Base-by-base conservation (phyloP, 2,113 vertebrate genomes). In the Channa maculata region DNA sequence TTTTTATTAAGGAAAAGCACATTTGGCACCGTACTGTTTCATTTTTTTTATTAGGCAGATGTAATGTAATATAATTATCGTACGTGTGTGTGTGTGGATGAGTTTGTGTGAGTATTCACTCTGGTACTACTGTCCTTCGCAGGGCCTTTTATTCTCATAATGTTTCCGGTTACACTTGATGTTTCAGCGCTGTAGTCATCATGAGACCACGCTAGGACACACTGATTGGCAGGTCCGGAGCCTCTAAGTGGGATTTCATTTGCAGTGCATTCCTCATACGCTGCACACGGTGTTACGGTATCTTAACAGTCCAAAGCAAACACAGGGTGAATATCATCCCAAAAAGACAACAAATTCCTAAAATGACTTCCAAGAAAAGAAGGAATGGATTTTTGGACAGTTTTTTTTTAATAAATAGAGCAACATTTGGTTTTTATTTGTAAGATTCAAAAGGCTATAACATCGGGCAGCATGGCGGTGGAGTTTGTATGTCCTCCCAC, bases 1-100 rank as follows among this genome's bases (percentile, higher is more conserved):
- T 93, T 92, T 91, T 91, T 90, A 93, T 92, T 86, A 93, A 90
- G 88, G 87, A 86, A 91, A 91, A 83, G 82, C 87, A 88, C 89
- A 90, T 91, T 91, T 90, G 89, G 76, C 82, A 76, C 75, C 65
- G 61, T 74, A 84, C 84, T 84, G 83, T 86, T 91, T 89, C 86
- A 63, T 80, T 87, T 88, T 24, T 92, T 91, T 87, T 85, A 91
- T 88, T 84, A 86, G 85, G 67, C 77, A 74, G 70, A 82, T 86
- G 86, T 90, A 89, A 89, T 90, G 79, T 85, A 86, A 90, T 81
- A 83, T 88, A 89, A 90, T 91, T 90, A 88, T 87, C 80, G 82
- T 84, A 65, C 60, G 24, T 49, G 59, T 80, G 37, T 80, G 8
- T 60, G 39, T 33, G 39, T 64, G 24, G 24, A 33, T 55, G 33